These are phyloP conservation scores for Ariopsis seemanni DNA, from an alignment of 2,113 vertebrate species.

Conservation along the genomic window DNA sequence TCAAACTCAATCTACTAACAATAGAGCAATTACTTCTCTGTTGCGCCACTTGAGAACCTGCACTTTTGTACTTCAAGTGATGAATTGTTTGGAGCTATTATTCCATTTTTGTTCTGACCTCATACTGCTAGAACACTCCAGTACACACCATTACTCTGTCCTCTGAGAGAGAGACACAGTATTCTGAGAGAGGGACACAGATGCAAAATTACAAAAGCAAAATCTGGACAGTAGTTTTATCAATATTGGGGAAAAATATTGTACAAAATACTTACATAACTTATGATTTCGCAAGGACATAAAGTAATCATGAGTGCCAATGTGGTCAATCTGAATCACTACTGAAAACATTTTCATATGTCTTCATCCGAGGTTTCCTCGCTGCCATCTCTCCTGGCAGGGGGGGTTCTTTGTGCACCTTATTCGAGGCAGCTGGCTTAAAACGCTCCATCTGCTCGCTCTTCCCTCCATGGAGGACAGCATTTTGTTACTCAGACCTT, in stretches of 20 bases:
- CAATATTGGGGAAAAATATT: neutral
- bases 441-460: too few species aligned
- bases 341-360: neutral
- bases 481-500: too few species aligned
- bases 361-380: too few species aligned
- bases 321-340: neutral
- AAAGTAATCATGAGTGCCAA: neutral
- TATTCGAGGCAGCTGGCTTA: too few species aligned
- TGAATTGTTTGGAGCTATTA: neutral
- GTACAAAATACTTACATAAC: neutral
- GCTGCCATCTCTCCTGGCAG: too few species aligned
- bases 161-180: neutral
- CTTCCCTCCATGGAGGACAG: too few species aligned
- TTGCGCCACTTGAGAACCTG: neutral
- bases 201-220: neutral
- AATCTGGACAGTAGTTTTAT: neutral
- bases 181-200: neutral
- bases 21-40: neutral
- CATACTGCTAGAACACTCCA: neutral
- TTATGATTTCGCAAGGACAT: neutral
- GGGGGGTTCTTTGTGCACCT: too few species aligned
- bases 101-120: neutral
- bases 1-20: neutral
- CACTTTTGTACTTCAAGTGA: neutral
- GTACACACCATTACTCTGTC: neutral